Base-by-base conservation (phyloP, 2,888 invertebrate genomes). In the Xanthorhoe designata region DNA sequence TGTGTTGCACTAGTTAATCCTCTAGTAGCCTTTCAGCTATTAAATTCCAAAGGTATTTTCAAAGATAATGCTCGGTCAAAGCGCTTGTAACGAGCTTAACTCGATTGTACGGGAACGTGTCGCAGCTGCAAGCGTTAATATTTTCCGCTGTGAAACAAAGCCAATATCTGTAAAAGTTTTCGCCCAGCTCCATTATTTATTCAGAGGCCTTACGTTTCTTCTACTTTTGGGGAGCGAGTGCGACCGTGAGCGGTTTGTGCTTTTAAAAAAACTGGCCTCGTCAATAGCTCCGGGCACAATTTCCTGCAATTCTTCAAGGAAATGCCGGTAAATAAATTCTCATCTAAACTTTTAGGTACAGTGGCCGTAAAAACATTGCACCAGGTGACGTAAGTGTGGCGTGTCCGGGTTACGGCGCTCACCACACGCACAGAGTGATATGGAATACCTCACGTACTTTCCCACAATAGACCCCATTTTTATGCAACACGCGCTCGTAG, bases 81-180 rank as follows among this genome's bases (percentile, higher is more conserved):
- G 57, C 52, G 55, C 58, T 57, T 60, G 64, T 66, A 64, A 66
- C 61, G 52, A 59, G 67, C 65, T 67, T 62, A 64, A 35, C 65
- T 69, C 32, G 64, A 63, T 65, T 69, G 63, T 61, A 64, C 64
- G 6, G 47, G 61, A 72, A 76, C 74, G 73, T 75, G 81, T 74
- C 84, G 72, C 87, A 88, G 85, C 85, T 88, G 90, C 77, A 78
- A 72, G 72, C 82, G 78, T 80, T 85, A 84, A 85, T 85, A 87
- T 87, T 84, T 84, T 83, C 78, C 79, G 80, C 73, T 80, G 75
- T 75, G 78, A 85, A 89, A 89, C 86, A 87, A 85, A 83, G 81
- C 86, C 86, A 89, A 90, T 90, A 90, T 88, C 85, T 82, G 84
- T 83, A 85, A 86, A 89, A 89, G 84, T 89, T 89, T 83, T 74